A percentile compares a stretch with the other conserved stretches of the same genome.
phyloP scores from a whole-genome alignment of 2,113 vertebrate genomes.

The Leptodactylus fuscus region DNA sequence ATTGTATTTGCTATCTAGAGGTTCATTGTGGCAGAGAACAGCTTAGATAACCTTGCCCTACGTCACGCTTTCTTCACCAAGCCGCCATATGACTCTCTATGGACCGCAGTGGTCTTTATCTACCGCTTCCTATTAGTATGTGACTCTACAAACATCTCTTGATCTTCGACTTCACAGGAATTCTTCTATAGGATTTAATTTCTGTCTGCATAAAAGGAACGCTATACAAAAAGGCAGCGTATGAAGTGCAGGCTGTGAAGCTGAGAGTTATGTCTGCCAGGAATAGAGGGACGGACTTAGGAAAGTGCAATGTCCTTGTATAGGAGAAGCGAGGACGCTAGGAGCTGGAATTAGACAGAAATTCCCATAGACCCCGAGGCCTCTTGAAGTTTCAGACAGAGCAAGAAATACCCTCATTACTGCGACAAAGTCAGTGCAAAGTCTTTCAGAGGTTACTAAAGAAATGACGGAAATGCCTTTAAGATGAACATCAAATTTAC shows the following conservation, averaged over 20 bases:
- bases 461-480: not conserved
- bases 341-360: slow-evolving; percentile 19
- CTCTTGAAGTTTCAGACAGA: slow-evolving; percentile 39
- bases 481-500: not conserved
- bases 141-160: slow-evolving; percentile 42
- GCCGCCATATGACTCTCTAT: not conserved
- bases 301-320: slow-evolving; percentile 43
- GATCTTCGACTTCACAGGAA: slow-evolving; percentile 54
- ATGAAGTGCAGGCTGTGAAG: slow-evolving; percentile 45
- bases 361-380: slow-evolving; percentile 45
- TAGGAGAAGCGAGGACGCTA: slow-evolving; percentile 15
- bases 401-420: slow-evolving; percentile 15
- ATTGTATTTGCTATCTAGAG: not conserved
- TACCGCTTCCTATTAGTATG: slow-evolving; percentile 32
- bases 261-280: slow-evolving; percentile 31
- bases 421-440: slow-evolving; percentile 41
- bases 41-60: slow-evolving; percentile 35
- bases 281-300: slow-evolving; percentile 27
- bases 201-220: slow-evolving; percentile 51
- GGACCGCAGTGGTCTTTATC: slow-evolving; percentile 2
- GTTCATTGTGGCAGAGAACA: not conserved
- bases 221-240: slow-evolving; percentile 30
- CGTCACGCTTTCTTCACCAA: not conserved
- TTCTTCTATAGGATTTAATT: slow-evolving; percentile 58
- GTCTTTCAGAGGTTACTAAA: slow-evolving; percentile 7